phyloP scores from a whole-genome alignment of 92 coral and sea anemone genomes.

The Actinernus sp. region DNA sequence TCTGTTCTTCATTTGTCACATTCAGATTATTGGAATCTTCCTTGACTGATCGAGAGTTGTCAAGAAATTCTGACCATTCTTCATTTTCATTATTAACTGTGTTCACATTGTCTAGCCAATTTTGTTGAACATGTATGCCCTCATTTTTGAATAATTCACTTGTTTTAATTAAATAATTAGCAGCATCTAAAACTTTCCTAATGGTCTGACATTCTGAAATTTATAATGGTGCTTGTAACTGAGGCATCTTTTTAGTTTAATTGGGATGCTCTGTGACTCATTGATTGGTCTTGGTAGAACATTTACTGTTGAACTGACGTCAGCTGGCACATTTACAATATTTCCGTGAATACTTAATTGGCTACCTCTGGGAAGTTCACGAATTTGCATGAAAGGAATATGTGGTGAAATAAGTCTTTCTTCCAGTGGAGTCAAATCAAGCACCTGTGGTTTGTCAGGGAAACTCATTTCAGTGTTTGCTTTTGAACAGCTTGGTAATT shows the following conservation, averaged over 20 bases:
- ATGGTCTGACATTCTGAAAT: constrained; percentile 72
- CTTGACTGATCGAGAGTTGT: no score
- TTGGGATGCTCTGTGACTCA: constrained; percentile 70
- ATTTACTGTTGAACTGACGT: constrained; percentile 73
- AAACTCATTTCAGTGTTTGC: constrained; percentile 53
- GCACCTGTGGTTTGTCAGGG: constrained; percentile 43
- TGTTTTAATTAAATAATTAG: constrained; percentile 58
- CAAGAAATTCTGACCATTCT: constrained; percentile 33
- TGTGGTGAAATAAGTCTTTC: constrained; percentile 71
- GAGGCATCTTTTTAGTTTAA: constrained; percentile 63
- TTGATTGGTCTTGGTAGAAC: constrained; percentile 55
- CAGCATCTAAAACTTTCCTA: constrained; percentile 72
- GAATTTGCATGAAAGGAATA: constrained; percentile 66
- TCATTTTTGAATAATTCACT: constrained; percentile 70
- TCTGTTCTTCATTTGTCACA: no score
- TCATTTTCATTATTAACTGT: no score
- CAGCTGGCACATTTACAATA: constrained; percentile 70
- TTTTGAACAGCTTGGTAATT: constrained; percentile 47
- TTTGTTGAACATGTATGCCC: constrained; percentile 54
- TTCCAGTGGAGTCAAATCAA: constrained; percentile 65
- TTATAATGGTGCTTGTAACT: constrained; percentile 73
- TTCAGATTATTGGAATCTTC: no score
- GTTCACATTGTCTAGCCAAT: constrained; percentile 21
- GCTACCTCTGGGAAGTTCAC: constrained; percentile 77
- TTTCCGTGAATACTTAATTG: constrained; percentile 66